Evolutionary conservation across 2,113 vertebrate species (phyloP).

Genomic region (Petroica traversi): DNA sequence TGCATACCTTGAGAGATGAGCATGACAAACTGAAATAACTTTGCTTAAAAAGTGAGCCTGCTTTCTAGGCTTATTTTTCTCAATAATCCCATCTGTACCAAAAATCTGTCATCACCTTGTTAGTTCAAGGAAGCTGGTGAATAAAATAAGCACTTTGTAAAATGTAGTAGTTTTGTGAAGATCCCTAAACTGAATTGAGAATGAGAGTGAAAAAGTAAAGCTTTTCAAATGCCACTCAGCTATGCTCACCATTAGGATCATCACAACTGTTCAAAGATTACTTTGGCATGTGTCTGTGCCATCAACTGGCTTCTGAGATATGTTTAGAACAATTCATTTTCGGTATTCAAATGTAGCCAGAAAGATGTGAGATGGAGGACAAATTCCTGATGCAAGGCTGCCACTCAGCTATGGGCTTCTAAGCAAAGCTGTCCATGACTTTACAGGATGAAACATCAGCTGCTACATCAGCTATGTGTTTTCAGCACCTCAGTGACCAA

Average conservation of each 20-base stretch:
- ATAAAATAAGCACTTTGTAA: constrained; percentile 12
- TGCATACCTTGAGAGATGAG: not conserved
- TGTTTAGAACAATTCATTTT: not conserved
- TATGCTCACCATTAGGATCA: not conserved
- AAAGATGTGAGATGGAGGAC: not conserved
- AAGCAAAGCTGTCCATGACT: not conserved
- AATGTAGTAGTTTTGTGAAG: not conserved
- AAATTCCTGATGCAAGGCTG: not conserved
- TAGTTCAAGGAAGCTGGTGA: not conserved
- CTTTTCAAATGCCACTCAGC: not conserved
- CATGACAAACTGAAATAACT: not conserved
- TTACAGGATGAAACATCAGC: not conserved
- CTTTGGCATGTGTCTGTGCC: not conserved
- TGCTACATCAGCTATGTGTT: not conserved
- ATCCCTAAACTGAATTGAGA: not conserved
- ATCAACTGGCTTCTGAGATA: not conserved
- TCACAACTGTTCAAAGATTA: not conserved
- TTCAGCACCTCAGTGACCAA: not conserved
- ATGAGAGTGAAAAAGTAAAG: constrained; percentile 1
- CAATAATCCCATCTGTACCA: not conserved
- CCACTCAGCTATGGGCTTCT: not conserved
- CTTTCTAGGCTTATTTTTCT: not conserved
- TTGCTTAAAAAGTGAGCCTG: not conserved
- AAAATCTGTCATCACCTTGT: not conserved
- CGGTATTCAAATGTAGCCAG: not conserved